Base-by-base conservation (phyloP, 2,888 invertebrate species). In the Ophion ventricosus region DNA sequence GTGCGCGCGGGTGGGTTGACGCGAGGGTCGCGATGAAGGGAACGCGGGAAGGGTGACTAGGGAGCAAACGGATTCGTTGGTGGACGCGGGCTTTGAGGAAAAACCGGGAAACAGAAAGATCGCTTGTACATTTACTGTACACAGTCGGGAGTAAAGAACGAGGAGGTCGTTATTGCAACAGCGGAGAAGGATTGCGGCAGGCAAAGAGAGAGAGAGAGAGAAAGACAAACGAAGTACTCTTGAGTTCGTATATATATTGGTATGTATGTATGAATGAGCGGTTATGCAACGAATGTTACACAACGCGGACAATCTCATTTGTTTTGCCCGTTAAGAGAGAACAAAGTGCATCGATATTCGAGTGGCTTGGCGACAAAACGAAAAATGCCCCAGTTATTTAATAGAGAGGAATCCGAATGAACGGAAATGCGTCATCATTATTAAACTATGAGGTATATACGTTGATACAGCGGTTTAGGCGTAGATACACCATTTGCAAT, bases 1-100 rank as follows among this genome's bases (percentile, higher is more conserved):
- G 86, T 87, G 82, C 85, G 87, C 74, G 76, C 70, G 43, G 84
- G 80, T 59, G 70, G 72, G 72, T 75, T 80, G 80, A 64, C 66
- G 40, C 54, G 29, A 77, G 40, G 56, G 67, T 11, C 40, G 49
- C 29, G 10, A 20, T 0, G 40, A 54, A 10, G 54, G 56, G 54
- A 61, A 26, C 3, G 20, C 40, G 57, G 57, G 43, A 29, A 43
- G 43, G 73, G 29, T 43, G 17, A 40, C 72, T 70, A 17, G 17
- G 49, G 17, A 49, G 14, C 49, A 4, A 14, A 14, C 49, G 17
- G 49, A 49, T 4, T 17, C 17, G 61, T 63, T 25, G 69, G 69
- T 25, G 49, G 54, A 75, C 49, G 49, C 59, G 61, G 61, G 77
- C 69, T 77, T 80, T 84, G 61, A 59, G 78, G 35, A 56, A 82